Evolutionary conservation across 2,888 invertebrate species (phyloP).

Genomic region (Caenorhabditis sp.): DNA sequence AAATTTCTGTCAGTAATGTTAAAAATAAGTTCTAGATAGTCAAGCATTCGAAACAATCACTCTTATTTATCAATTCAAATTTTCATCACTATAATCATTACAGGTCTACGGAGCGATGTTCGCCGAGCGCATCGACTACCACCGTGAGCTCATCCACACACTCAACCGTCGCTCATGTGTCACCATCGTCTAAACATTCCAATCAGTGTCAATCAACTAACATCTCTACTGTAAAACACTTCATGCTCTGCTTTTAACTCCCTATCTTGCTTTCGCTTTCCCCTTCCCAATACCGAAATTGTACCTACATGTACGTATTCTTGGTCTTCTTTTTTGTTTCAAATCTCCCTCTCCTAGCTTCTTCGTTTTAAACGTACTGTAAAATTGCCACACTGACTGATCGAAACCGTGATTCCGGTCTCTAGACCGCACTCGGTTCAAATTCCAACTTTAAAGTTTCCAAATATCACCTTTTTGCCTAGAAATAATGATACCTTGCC

Average conservation of each 20-base stretch:
- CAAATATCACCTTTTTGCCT: not conserved
- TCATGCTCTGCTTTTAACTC: not conserved
- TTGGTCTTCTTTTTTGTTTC: no score
- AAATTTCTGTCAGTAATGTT: no score
- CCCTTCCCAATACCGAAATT: not conserved
- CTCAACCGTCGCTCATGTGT: constrained; percentile 39
- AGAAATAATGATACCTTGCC: not conserved
- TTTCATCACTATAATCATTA: not conserved
- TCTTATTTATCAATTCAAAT: not conserved
- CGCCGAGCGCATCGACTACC: constrained; percentile 57
- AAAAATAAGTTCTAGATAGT: no score
- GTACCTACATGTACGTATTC: not conserved
- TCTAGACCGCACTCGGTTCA: not conserved
- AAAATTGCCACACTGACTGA: constrained; percentile 4
- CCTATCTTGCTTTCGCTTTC: not conserved
- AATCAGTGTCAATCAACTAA: not conserved
- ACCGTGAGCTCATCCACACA: constrained; percentile 53
- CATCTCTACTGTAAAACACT: not conserved
- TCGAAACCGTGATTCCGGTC: not conserved
- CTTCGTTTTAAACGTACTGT: constrained; percentile 4
- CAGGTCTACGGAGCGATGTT: constrained; percentile 43
- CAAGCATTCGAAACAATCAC: not conserved
- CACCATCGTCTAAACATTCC: constrained; percentile 21
- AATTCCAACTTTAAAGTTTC: not conserved
- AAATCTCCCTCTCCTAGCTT: no score